Evolutionary conservation across 2,888 invertebrate species (phyloP).

Genomic region (Ennomos fuscantarius): DNA sequence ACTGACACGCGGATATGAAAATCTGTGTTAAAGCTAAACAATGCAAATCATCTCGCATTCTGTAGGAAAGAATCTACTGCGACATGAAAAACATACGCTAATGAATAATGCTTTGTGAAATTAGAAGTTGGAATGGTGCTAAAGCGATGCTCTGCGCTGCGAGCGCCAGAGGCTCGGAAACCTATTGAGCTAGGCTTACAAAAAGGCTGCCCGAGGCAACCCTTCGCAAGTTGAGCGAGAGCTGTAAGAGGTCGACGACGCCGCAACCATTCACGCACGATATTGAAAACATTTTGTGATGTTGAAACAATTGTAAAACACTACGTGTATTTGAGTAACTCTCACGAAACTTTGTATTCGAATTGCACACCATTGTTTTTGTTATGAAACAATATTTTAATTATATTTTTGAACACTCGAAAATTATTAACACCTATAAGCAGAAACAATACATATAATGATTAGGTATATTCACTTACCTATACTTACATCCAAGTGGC

Average conservation of each 20-base stretch:
- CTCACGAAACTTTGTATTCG: no score
- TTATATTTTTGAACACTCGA: background rate
- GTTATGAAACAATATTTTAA: conserved; percentile 16
- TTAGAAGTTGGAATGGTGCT: conserved; percentile 15
- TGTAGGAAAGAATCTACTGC: conserved; percentile 8
- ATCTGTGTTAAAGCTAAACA: background rate
- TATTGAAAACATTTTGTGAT: conserved; percentile 1
- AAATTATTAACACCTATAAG: background rate
- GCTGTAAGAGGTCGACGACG: conserved; percentile 14
- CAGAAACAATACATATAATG: background rate
- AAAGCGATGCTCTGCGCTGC: background rate
- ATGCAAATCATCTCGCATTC: conserved; percentile 10
- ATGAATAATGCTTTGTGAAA: conserved; percentile 33
- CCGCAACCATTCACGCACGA: conserved; percentile 4
- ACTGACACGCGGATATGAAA: background rate
- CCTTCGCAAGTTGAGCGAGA: conserved; percentile 20
- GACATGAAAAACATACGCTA: conserved; percentile 23
- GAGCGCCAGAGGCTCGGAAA: conserved; percentile 44
- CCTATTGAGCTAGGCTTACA: conserved; percentile 45
- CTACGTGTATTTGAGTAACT: no score
- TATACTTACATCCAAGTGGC: no score
- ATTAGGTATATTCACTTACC: no score
- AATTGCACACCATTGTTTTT: background rate
- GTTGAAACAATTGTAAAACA: background rate
- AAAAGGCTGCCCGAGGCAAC: conserved; percentile 37